These are phyloP conservation scores for Cinclus mexicanus DNA, from an alignment of 2,113 vertebrate species.

Conservation along the genomic window DNA sequence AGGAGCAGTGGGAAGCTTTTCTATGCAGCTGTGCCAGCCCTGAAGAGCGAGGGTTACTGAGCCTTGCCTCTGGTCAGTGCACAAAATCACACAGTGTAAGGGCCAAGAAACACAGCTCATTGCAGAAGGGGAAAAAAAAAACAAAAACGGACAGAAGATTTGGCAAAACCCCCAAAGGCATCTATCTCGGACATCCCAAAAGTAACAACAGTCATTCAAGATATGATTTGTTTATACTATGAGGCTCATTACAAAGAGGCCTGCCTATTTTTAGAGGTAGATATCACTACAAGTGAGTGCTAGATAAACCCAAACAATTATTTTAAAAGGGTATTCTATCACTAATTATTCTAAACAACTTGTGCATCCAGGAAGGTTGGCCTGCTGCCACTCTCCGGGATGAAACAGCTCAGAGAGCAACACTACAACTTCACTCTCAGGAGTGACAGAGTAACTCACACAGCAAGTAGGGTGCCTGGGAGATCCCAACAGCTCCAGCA, in stretches of 20 bases:
- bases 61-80: not conserved
- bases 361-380: not conserved
- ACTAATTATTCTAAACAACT: constrained; percentile 60
- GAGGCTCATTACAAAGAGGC: not conserved
- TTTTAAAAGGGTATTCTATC: constrained; percentile 42
- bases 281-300: not conserved
- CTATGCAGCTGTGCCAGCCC: not conserved
- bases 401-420: not conserved
- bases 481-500: not conserved
- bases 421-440: accelerated
- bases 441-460: not conserved
- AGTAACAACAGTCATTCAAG: constrained; percentile 34
- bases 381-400: not conserved
- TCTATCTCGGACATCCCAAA: constrained; percentile 10
- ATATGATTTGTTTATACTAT: not conserved
- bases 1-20: not conserved
- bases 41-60: accelerated
- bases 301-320: constrained; percentile 54
- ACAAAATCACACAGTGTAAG: accelerated
- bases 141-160: not conserved
- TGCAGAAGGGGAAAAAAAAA: not conserved
- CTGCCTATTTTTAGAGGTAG: constrained; percentile 43
- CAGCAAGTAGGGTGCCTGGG: not conserved
- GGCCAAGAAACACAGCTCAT: not conserved
- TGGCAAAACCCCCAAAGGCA: not conserved